Evolutionary conservation across 1,140 invertebrate species (phyloP).

Genomic region (Acarapis woodi): DNA sequence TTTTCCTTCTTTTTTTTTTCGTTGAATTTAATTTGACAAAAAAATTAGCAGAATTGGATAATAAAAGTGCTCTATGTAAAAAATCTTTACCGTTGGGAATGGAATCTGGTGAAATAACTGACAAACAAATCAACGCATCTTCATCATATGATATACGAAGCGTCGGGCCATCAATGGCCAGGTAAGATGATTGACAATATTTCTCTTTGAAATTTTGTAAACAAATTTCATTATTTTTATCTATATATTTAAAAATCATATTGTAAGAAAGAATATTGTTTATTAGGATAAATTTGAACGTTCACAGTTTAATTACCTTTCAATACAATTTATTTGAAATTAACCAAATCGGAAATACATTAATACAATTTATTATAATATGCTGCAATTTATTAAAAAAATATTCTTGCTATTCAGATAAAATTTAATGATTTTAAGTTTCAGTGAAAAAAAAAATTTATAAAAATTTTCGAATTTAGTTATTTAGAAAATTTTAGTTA

Average conservation of each 20-base stretch:
- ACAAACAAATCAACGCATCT: conserved; percentile 52
- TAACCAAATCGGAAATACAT: too few species aligned
- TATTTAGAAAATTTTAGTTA: too few species aligned
- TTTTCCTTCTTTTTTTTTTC: too few species aligned
- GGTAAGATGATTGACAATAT: conserved; percentile 37
- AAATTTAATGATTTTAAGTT: too few species aligned
- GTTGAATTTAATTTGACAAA: too few species aligned
- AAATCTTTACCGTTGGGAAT: conserved; percentile 34
- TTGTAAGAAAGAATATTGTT: background rate
- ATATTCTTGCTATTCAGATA: too few species aligned
- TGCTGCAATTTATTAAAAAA: background rate
- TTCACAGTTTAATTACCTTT: too few species aligned
- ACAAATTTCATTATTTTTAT: background rate
- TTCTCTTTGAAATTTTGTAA: conserved; percentile 4
- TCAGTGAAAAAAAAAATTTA: too few species aligned
- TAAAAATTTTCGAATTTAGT: too few species aligned
- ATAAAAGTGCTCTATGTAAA: conserved; percentile 6
- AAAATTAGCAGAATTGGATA: too few species aligned
- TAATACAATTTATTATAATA: background rate
- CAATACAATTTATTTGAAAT: too few species aligned
- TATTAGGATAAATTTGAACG: too few species aligned
- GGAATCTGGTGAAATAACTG: conserved; percentile 58
- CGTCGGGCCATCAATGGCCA: conserved; percentile 61
- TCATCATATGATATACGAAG: conserved; percentile 65
- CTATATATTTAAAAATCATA: background rate